Evolutionary conservation across 1,140 invertebrate genomes (phyloP), one percentile per base, ranked within the genome.

Genomic region (Schlechtendalia chinensis): DNA sequence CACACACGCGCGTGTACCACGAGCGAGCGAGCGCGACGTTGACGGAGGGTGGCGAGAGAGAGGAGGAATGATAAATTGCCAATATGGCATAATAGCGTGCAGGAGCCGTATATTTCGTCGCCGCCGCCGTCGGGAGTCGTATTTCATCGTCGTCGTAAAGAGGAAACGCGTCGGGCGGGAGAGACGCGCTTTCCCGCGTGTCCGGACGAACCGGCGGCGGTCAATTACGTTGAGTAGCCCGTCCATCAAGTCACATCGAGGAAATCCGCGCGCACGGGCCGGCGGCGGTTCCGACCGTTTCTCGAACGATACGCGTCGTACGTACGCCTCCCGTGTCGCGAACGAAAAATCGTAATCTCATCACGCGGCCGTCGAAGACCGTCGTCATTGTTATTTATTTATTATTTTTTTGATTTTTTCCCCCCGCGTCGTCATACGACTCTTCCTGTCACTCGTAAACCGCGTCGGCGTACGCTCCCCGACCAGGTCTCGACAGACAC

Each of bases 51-150:
- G 16, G 27, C 10, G 71, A 58, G 50, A 39, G 54, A 24, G 27
- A 39, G 47, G 72, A 59, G 54, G 59, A 77, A 59, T 77, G 72
- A 77, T 77, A 77, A 77, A 77, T 77, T 77, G 54, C 72, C 72
- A n/a, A n/a, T 17, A 45, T 74, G 54, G 71, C 54, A 59, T 77
- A 77, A 77, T 77, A 59, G 53, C 45, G 45, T 56, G 71, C 71
- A 27, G 53, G 50, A 74, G 50, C 71, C 71, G 71, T 74, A 74
- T 74, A 74, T 74, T 74, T 74, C 71, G 56, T 56, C 71, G 29
- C 17, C 69, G 50, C 29, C 71, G 29, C 24, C 69, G 50, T 19
- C 29, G n/a, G 16, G 69, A 53, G 24, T 22, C 65, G 65, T 47
- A 47, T 69, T 47, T 24, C 39, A 45, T 50, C 65, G 65, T 69